Percentiles rank a stretch among this genome's conserved stretches.
Evolutionary conservation across 2,888 invertebrate species (phyloP).

Genomic region (Cactoblastis cactorum): DNA sequence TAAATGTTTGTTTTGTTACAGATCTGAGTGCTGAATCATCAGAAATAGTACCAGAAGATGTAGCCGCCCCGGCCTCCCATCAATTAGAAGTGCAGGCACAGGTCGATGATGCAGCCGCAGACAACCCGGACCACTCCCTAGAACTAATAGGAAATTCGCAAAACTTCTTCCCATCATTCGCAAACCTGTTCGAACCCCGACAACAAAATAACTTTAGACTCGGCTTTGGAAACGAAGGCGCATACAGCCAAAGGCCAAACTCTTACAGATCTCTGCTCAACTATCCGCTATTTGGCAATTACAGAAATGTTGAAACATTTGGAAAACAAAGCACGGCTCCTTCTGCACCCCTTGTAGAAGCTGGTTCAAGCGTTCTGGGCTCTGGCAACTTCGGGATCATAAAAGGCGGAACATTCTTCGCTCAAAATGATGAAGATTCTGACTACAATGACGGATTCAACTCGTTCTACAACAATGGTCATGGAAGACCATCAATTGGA

Average conservation of each 20-base stretch:
- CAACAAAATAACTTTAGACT: slow-evolving; percentile 78
- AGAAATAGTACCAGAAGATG: slow-evolving; percentile 66
- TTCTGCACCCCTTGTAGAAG: slow-evolving; percentile 65
- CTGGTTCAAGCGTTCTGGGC: slow-evolving; percentile 83
- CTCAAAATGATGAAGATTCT: slow-evolving; percentile 84
- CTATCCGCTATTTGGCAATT: slow-evolving; percentile 63
- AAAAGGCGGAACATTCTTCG: slow-evolving; percentile 91
- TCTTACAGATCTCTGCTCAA: slow-evolving; percentile 69
- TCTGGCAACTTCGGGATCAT: slow-evolving; percentile 94
- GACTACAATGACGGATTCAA: slow-evolving; percentile 80
- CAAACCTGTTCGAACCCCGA: slow-evolving; percentile 81
- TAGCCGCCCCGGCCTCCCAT: slow-evolving; percentile 55
- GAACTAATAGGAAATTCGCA: slow-evolving; percentile 80
- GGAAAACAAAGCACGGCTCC: slow-evolving; percentile 55
- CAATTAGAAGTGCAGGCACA: slow-evolving; percentile 28
- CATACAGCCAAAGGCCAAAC: slow-evolving; percentile 80
- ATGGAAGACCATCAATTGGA: slow-evolving; percentile 83
- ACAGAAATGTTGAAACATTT: slow-evolving; percentile 58
- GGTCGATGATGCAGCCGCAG: slow-evolving; percentile 44
- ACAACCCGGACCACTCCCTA: slow-evolving; percentile 68
- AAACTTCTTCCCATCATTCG: slow-evolving; percentile 89
- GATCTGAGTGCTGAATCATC: slow-evolving; percentile 70
- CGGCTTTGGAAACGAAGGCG: slow-evolving; percentile 80
- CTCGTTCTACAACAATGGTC: slow-evolving; percentile 83
- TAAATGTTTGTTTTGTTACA: slow-evolving; percentile 44